phyloP scores from a whole-genome alignment of 2,888 invertebrate species.

The Blastobasis adustella region DNA sequence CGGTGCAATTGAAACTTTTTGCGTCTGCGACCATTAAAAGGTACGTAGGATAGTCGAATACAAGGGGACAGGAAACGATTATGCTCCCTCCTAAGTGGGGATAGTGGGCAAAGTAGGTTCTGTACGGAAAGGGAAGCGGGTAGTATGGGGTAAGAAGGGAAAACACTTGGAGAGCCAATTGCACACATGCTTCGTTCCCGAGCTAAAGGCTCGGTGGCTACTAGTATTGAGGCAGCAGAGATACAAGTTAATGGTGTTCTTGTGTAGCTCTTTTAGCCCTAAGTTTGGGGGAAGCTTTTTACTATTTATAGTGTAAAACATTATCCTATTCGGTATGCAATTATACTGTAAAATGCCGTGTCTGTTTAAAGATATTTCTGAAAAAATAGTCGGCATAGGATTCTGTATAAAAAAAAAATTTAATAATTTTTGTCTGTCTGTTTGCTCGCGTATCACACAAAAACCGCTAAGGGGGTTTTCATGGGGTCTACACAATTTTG shows the following conservation, averaged over 20 bases:
- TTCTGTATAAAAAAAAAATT: no score
- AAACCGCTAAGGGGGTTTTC: no score
- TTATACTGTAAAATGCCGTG: no score
- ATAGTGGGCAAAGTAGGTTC: constrained; percentile 10
- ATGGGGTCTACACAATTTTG: no score
- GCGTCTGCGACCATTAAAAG: constrained; percentile 43
- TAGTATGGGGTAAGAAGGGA: constrained; percentile 13
- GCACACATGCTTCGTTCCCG: constrained; percentile 50
- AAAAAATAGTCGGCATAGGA: neutral
- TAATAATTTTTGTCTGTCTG: no score
- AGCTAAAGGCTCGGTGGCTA: constrained; percentile 33
- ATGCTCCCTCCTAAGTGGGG: constrained; percentile 27
- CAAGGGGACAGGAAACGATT: constrained; percentile 43
- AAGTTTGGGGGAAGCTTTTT: neutral
- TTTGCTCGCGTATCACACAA: no score
- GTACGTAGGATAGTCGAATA: constrained; percentile 24
- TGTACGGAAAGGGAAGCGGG: no score
- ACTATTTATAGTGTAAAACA: neutral
- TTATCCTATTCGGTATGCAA: neutral
- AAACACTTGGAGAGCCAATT: constrained; percentile 55
- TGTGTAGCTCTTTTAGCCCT: constrained; percentile 33
- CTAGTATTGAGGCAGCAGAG: constrained; percentile 22
- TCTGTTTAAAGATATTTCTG: no score
- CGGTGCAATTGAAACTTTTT: constrained; percentile 45
- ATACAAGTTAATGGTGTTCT: constrained; percentile 43